Evolutionary conservation across 2,113 vertebrate genomes (phyloP).

Genomic region (Odocoileus virginianus): DNA sequence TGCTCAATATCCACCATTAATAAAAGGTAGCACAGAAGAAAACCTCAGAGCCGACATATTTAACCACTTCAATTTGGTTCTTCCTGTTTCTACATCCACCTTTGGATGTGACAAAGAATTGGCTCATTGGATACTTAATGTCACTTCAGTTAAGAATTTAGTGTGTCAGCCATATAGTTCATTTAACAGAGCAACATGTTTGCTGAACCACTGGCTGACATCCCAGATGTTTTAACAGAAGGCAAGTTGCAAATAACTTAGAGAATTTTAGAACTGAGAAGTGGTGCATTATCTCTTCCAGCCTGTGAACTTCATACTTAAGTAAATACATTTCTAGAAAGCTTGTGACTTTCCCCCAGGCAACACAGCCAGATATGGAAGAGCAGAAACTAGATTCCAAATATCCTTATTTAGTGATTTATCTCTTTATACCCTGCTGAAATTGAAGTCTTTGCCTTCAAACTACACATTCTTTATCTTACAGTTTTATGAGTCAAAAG

Average conservation of each 20-base stretch:
- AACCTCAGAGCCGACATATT: neutral
- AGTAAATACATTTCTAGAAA: neutral
- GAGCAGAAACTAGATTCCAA: neutral
- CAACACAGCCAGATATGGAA: neutral
- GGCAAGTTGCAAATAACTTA: neutral
- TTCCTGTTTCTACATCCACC: neutral
- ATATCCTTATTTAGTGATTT: neutral
- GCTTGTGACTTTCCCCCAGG: neutral
- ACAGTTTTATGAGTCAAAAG: neutral
- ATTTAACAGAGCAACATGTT: neutral
- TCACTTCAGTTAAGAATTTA: neutral
- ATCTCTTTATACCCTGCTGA: neutral
- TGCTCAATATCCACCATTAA: neutral
- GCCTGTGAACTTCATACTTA: neutral
- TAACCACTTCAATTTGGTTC: neutral
- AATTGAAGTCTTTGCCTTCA: neutral
- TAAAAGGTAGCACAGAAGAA: neutral
- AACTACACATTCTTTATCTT: neutral
- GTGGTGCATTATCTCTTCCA: neutral
- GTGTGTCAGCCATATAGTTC: neutral
- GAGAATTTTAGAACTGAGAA: neutral
- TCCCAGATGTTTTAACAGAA: neutral
- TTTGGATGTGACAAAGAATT: neutral
- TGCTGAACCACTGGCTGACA: neutral
- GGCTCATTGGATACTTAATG: neutral